A percentile compares a stretch with the other conserved stretches of the same genome.
These are phyloP conservation scores for Amblyteles armatorius DNA, from an alignment of 2,888 invertebrate genomes.

Conservation along the genomic window DNA sequence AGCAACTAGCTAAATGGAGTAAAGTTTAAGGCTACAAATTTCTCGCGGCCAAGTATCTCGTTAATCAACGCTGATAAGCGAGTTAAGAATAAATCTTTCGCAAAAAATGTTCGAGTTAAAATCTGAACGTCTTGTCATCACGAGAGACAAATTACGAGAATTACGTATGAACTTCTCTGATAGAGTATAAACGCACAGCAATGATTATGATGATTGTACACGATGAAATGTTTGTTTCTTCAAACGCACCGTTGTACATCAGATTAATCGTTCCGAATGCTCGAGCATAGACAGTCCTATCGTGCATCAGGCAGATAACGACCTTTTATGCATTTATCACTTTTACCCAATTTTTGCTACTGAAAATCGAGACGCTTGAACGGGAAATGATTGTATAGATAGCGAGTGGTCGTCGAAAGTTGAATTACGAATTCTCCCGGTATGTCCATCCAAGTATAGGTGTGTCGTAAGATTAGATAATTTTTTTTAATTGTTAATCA, in stretches of 20 bases:
- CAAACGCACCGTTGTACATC: constrained; percentile 14
- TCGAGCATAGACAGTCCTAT: constrained; percentile 39
- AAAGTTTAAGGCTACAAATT: constrained; percentile 35
- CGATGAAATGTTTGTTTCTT: constrained; percentile 35
- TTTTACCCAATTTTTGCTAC: constrained; percentile 57
- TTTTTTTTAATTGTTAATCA: constrained; percentile 50
- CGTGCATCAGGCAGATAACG: constrained; percentile 52
- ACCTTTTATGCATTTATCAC: constrained; percentile 46
- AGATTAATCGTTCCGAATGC: constrained; percentile 24
- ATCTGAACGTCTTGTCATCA: neutral
- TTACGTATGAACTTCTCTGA: constrained; percentile 27
- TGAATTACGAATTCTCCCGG: constrained; percentile 22
- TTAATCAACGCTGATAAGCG: constrained; percentile 22
- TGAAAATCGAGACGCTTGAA: constrained; percentile 28
- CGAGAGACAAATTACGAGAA: constrained; percentile 5
- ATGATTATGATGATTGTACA: constrained; percentile 30
- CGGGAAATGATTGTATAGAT: constrained; percentile 11
- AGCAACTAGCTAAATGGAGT: constrained; percentile 55
- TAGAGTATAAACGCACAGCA: constrained; percentile 35
- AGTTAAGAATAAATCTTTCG: constrained; percentile 29
- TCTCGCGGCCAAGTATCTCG: constrained; percentile 33
- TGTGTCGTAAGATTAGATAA: constrained; percentile 45
- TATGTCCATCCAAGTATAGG: constrained; percentile 4
- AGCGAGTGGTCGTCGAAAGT: constrained; percentile 28
- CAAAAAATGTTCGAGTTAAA: constrained; percentile 5